Base-by-base conservation (phyloP, 2,888 invertebrate species). In the Frankliniella fusca region DNA sequence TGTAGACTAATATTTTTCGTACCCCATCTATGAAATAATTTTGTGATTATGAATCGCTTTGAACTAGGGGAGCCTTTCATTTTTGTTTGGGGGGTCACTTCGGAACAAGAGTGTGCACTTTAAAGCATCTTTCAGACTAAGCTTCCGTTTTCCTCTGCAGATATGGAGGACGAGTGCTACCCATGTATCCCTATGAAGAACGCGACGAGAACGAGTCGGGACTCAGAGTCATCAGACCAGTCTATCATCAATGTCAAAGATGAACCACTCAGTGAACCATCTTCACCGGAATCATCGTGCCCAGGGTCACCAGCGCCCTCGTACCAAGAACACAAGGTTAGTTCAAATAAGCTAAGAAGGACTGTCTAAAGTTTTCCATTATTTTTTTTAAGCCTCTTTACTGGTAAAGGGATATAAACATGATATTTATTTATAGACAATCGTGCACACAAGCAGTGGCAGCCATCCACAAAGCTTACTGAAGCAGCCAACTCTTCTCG, bases 131-230 rank as follows among this genome's bases (percentile, higher is more conserved):
- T 38, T 38, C 2, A 38, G 38, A 38, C 38, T 38, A 2, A 38
- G 38, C 8, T 11, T 23, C 9, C 23, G 1, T 11, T 76, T n/a
- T 76, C 23, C 10, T 76, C 1, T 90, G 10, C 89, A 95, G 96
- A 96, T 86, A 94, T 96, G 93, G 96, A 96, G 88, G 95, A 96
- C 86, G 96, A 96, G 87, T 95, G 95, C 88, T 95, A 94, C 89
- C 94, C 94, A 83, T 92, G 93, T 83, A 94, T 95, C 87, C 93
- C 95, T 84, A 92, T 95, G 87, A 91, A 91, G 86, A 89, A 90
- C 82, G 90, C 91, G 38, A 80, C 82, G 61, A 89, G 89, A 83
- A 90, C 90, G 84, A 90, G 90, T 89, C 87, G 89, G 85, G 79
- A 81, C 70, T 80, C 82, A 2, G 80, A 81, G 48, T 83, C 83